Evolutionary conservation across 2,797 vertebrate species (phyloP).

Genomic region (Acropternis orthonyx): DNA sequence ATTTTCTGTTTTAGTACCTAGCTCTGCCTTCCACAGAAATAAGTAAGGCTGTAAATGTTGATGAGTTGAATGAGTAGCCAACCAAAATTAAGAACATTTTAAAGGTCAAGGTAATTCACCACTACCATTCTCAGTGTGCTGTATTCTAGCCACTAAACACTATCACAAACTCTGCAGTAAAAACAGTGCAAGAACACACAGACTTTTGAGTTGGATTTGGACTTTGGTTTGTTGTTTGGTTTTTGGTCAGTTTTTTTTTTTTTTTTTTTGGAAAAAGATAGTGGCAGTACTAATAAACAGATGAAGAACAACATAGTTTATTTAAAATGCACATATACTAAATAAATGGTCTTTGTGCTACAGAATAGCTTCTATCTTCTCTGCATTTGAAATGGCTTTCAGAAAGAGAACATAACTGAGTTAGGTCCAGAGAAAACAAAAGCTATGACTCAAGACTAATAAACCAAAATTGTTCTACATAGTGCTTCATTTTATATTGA

Average conservation of each 20-base stretch:
- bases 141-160: background rate
- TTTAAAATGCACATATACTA: background rate
- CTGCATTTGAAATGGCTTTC: background rate
- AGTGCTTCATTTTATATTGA: background rate
- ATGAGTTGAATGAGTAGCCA: constrained; percentile 26
- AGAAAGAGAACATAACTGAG: background rate
- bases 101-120: constrained; percentile 62
- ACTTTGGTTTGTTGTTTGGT: background rate
- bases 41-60: constrained; percentile 33
- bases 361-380: background rate
- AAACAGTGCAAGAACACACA: background rate
- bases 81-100: constrained; percentile 49
- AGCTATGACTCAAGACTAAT: background rate
- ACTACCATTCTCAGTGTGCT: background rate
- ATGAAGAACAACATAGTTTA: background rate
- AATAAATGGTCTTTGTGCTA: background rate
- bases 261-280: background rate
- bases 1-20: constrained; percentile 59
- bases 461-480: constrained; percentile 14
- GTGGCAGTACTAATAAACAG: background rate
- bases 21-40: constrained; percentile 7
- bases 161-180: background rate
- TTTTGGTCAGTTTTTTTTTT: background rate
- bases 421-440: constrained; percentile 14
- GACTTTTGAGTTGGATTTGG: rapidly evolving